Percentiles rank a stretch among this genome's conserved stretches.
These are phyloP conservation scores for Anticlea derivata DNA, from an alignment of 2,888 invertebrate genomes.

Conservation along the genomic window DNA sequence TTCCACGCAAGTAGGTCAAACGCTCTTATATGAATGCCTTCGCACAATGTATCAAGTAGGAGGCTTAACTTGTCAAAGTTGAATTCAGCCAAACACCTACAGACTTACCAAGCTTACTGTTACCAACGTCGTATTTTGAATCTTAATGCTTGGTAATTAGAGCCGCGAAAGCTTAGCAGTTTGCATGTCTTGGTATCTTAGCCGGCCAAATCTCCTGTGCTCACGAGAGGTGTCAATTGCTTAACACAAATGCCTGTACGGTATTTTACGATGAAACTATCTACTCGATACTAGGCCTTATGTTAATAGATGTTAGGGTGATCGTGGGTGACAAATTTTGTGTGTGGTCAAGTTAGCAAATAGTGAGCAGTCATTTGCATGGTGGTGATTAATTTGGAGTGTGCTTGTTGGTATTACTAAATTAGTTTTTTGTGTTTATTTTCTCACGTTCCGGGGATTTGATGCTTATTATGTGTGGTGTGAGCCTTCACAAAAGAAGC, in stretches of 20 bases:
- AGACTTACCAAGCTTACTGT: conserved; percentile 10
- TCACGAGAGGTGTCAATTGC: conserved; percentile 59
- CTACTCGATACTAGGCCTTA: conserved; percentile 36
- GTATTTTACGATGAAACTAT: conserved; percentile 29
- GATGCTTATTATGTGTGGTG: not conserved
- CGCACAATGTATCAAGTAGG: conserved; percentile 49
- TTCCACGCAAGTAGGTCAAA: conserved; percentile 49
- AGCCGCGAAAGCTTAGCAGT: not conserved
- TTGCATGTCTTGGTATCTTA: conserved; percentile 34
- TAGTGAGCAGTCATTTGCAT: conserved; percentile 36
- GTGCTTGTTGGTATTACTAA: conserved; percentile 35
- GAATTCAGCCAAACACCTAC: conserved; percentile 48
- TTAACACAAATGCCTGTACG: conserved; percentile 50
- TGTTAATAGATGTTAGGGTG: conserved; percentile 16
- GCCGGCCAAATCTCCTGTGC: conserved; percentile 52
- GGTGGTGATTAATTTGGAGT: conserved; percentile 36
- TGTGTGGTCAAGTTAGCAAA: conserved; percentile 36
- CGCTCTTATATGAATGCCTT: conserved; percentile 40
- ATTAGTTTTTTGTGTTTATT: conserved; percentile 28
- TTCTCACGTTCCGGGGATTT: conserved; percentile 32
- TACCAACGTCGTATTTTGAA: conserved; percentile 14
- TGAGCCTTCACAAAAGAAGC: not conserved
- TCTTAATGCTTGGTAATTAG: conserved; percentile 21
- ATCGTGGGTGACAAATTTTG: conserved; percentile 7
- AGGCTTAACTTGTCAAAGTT: conserved; percentile 56